Conservation (phyloP, 1,140 invertebrate genomes). For the Venturia canescens region DNA sequence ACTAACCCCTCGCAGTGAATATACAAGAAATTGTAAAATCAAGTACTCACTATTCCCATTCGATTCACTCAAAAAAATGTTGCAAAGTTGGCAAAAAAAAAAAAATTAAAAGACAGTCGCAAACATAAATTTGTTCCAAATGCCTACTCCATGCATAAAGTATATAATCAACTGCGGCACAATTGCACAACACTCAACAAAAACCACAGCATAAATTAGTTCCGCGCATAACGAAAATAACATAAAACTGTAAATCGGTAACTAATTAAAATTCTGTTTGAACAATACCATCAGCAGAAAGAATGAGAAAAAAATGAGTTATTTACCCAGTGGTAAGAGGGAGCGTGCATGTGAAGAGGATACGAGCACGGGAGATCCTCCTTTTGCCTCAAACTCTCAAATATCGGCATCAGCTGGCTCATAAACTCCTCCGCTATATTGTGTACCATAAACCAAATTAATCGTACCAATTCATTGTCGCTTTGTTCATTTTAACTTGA, state of each 20-base stretch:
- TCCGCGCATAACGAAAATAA: conserved; percentile 23
- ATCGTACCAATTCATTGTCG: conserved; percentile 62
- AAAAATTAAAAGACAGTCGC: neutral
- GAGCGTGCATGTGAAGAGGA: conserved; percentile 86
- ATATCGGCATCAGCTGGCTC: conserved; percentile 94
- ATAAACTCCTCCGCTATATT: conserved; percentile 92
- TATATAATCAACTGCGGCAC: neutral
- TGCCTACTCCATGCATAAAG: neutral
- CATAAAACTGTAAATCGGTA: conserved; percentile 30
- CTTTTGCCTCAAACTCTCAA: conserved; percentile 92
- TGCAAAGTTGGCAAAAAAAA: no score
- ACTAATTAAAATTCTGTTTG: conserved; percentile 13
- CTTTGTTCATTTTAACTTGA: conserved; percentile 13
- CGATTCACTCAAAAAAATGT: no score
- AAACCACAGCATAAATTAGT: conserved; percentile 14
- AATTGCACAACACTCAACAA: conserved; percentile 16
- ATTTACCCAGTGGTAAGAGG: conserved; percentile 85
- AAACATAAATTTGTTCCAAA: neutral
- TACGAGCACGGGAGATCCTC: conserved; percentile 92
- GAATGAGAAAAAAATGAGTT: conserved; percentile 69
- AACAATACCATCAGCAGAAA: conserved; percentile 52
- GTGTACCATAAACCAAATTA: conserved; percentile 66
- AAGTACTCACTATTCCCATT: no score
- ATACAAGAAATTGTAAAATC: no score
- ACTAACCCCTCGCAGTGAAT: no score